Evolutionary conservation across 2,113 vertebrate genomes (phyloP), one percentile per base, ranked within the genome.

Genomic region (Pelusios castaneus): DNA sequence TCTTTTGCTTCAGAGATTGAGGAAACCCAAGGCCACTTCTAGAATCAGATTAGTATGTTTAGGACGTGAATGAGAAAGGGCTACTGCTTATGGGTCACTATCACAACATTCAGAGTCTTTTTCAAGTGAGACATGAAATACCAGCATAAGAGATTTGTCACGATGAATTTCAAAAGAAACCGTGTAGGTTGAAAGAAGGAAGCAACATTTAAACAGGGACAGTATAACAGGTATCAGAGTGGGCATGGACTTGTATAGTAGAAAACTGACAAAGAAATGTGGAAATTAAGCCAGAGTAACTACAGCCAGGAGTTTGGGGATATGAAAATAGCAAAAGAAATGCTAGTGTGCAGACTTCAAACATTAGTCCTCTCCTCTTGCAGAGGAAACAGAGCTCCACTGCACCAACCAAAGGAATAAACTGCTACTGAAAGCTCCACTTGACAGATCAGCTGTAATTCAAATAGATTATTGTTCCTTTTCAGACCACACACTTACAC

Each of bases 241-340:
- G 41, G 55, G 54, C 5, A 29, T 11, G 43, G 60, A 52, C 0
- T 55, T 2, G 5, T 52, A 77, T 0, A 2, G 31, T 17, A 91
- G 22, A 55, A 34, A 60, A 14, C 55, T 27, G 41, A 31, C 80
- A 56, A 52, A 54, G n/a, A 38, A 88, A 87, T 91, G 60, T 67
- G 80, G 80, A 89, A 92, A 87, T 80, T 9, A 8, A 94, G 9
- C 56, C 49, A 77, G 9, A 2, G 24, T 84, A 82, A 55, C 45
- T 52, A 8, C 0, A 6, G 41, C 5, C 13, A 54, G 31, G 73
- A 41, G n/a, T 5, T 21, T 87, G 90, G 80, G 85, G 78, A 12
- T 1, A 67, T n/a, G 60, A 67, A 67, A n/a, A 21, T 67, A 67
- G 3, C 38, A 51, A 47, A 51, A 78, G 38, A 21, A 43, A 67